Evolutionary conservation across 2,113 vertebrate genomes (phyloP).

Genomic region (Stictonetta naevosa): DNA sequence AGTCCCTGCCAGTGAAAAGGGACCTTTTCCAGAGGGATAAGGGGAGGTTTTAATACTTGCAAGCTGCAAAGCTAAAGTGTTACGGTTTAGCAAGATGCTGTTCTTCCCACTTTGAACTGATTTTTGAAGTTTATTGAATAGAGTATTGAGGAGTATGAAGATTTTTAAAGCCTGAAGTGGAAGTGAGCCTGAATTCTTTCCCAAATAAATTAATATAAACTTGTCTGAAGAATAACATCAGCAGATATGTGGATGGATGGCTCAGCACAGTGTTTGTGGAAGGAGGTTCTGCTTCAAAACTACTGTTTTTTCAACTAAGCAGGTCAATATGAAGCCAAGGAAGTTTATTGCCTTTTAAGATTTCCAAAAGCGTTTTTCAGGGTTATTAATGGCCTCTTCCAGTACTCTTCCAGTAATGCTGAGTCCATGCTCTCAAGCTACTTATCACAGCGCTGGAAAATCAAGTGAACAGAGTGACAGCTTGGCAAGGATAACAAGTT

Average conservation of each 20-base stretch:
- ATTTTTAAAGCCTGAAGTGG: background rate
- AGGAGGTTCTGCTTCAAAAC: background rate
- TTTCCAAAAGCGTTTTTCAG: background rate
- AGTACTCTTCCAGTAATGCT: background rate
- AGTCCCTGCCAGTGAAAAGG: constrained; percentile 18
- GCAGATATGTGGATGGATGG: background rate
- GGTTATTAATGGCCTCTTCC: background rate
- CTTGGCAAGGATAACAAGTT: background rate
- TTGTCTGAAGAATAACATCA: background rate
- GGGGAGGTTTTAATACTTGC: background rate
- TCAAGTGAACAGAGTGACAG: background rate
- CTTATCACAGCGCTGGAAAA: background rate
- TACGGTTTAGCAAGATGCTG: background rate
- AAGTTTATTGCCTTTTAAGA: background rate
- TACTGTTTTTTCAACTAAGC: background rate
- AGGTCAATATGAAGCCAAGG: background rate
- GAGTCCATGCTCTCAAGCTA: background rate
- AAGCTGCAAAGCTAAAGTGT: background rate
- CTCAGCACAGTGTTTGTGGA: background rate
- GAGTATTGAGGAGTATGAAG: background rate
- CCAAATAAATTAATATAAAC: background rate
- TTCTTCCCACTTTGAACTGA: background rate
- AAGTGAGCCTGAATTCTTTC: background rate
- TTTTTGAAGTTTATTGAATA: background rate
- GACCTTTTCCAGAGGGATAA: background rate